phyloP scores from a whole-genome alignment of 2,888 invertebrate genomes.

The Protodeltote pygarga region DNA sequence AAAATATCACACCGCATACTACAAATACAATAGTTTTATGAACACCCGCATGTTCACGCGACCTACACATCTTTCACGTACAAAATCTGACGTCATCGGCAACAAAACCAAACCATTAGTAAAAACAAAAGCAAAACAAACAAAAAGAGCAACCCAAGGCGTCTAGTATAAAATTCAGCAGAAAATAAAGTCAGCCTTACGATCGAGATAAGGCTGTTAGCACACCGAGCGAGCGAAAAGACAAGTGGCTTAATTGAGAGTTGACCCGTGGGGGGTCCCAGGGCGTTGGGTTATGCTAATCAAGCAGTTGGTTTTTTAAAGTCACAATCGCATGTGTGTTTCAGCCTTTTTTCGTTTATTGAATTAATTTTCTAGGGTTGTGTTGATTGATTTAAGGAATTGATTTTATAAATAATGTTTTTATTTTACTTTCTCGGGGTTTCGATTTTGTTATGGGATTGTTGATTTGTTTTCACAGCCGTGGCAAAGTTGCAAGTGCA shows the following conservation, averaged over 20 bases:
- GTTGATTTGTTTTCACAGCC: neutral
- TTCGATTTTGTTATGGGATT: constrained; percentile 3
- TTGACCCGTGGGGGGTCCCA: constrained; percentile 78
- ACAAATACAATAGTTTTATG: too few relatives aligned
- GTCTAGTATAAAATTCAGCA: constrained; percentile 69
- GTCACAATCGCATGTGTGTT: constrained; percentile 70
- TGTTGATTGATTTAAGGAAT: constrained; percentile 44
- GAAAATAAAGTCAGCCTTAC: constrained; percentile 73
- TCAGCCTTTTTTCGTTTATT: constrained; percentile 47
- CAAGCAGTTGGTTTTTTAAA: constrained; percentile 82
- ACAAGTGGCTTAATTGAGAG: constrained; percentile 86
- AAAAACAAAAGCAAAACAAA: constrained; percentile 40
- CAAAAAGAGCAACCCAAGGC: constrained; percentile 39
- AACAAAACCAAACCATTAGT: constrained; percentile 32
- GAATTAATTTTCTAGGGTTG: constrained; percentile 49
- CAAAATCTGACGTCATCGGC: constrained; percentile 1
- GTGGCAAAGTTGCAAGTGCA: too few relatives aligned
- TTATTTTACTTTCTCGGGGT: too few relatives aligned
- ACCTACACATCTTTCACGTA: neutral
- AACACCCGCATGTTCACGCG: neutral
- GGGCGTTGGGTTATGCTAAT: constrained; percentile 84
- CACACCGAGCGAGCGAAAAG: constrained; percentile 78
- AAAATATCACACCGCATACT: too few relatives aligned
- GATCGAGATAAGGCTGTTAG: constrained; percentile 76
- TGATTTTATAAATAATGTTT: too few relatives aligned